Evolutionary conservation across 2,888 invertebrate genomes (phyloP).

Genomic region (Tipula lateralis): DNA sequence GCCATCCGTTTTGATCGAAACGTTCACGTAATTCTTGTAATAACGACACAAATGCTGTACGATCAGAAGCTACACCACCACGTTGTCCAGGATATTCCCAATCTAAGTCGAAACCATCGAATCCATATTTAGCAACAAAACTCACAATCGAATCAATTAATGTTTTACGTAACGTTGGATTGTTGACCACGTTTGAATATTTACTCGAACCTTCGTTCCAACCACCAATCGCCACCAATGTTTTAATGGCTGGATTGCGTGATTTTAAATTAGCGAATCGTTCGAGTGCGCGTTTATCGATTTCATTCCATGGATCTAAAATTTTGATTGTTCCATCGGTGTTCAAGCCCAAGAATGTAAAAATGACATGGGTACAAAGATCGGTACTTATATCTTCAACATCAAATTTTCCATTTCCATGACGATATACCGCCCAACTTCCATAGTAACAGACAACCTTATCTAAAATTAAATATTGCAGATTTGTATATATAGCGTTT

Average conservation of each 20-base stretch:
- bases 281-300: slow-evolving; percentile 43
- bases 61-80: slow-evolving; percentile 72
- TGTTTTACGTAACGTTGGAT: background rate
- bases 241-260: slow-evolving; percentile 47
- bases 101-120: slow-evolving; percentile 73
- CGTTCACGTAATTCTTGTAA: slow-evolving; percentile 44
- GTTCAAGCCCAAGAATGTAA: slow-evolving; percentile 61
- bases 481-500: too few relatives aligned
- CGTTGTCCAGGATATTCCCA: slow-evolving; percentile 82
- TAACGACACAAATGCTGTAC: slow-evolving; percentile 48
- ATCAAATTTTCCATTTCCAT: slow-evolving; percentile 56
- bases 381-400: slow-evolving; percentile 57
- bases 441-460: slow-evolving; percentile 64
- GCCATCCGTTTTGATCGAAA: slow-evolving; percentile 44
- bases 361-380: slow-evolving; percentile 65
- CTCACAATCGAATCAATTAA: slow-evolving; percentile 46
- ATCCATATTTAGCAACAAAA: slow-evolving; percentile 64
- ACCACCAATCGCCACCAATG: slow-evolving; percentile 54
- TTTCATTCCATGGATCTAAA: slow-evolving; percentile 56
- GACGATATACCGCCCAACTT: slow-evolving; percentile 63
- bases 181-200: slow-evolving; percentile 45
- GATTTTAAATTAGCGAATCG: slow-evolving; percentile 48
- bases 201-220: slow-evolving; percentile 54
- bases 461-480: slow-evolving; percentile 45
- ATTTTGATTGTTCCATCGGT: slow-evolving; percentile 49